These are phyloP conservation scores for Lithophane semibrunnea DNA, from an alignment of 2,888 invertebrate genomes.

Conservation along the genomic window DNA sequence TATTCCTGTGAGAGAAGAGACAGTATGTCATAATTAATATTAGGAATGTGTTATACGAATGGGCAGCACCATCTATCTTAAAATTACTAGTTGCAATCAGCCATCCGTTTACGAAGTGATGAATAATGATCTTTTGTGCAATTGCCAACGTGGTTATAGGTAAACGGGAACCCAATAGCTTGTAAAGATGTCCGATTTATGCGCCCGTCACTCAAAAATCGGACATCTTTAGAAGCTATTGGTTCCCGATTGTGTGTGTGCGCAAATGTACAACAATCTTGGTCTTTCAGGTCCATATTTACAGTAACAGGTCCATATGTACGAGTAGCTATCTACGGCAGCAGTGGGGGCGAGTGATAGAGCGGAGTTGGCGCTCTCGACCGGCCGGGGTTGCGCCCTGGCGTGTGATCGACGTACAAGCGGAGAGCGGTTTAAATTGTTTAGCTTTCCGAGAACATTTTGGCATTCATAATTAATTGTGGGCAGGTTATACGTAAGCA, in stretches of 20 bases:
- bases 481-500: background rate
- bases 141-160: background rate
- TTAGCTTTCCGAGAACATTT: background rate
- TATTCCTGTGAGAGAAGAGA: background rate
- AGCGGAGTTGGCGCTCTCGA: conserved; percentile 61
- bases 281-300: background rate
- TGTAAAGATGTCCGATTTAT: background rate
- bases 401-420: background rate
- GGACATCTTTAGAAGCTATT: too few species aligned
- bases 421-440: conserved; percentile 15
- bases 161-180: background rate
- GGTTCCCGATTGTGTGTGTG: background rate
- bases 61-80: background rate
- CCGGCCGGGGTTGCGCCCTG: conserved; percentile 54
- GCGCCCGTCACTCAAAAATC: too few species aligned
- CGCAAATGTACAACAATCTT: background rate
- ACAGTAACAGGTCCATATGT: conserved; percentile 19
- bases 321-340: conserved; percentile 30
- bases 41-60: background rate
- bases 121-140: background rate
- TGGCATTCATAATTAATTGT: background rate
- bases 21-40: background rate
- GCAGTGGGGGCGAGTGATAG: conserved; percentile 55
- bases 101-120: background rate
- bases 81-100: background rate